Evolutionary conservation across 2,888 invertebrate genomes (phyloP), one percentile per base, ranked within the genome.

Genomic region (Drosophila yooni): DNA sequence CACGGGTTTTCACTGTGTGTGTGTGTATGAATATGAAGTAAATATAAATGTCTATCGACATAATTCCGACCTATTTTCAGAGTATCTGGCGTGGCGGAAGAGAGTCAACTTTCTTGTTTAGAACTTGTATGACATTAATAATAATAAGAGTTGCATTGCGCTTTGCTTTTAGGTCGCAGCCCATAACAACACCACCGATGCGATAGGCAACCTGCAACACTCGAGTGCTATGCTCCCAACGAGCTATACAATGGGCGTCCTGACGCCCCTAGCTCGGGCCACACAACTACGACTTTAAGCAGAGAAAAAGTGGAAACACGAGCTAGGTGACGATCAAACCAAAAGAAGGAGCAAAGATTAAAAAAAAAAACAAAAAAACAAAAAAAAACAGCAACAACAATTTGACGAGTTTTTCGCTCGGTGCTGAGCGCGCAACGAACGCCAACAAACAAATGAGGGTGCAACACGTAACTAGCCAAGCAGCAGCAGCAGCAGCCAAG

Each of bases 221-320:
- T 33, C 21, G 57, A 67, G 54, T 61, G 76, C 72, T 70, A 79
- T 76, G 79, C 64, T 53, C 65, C 34, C 33, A 54, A 74, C 46
- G 62, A 65, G 72, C 70, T 43, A 67, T 72, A 68, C 60, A 68
- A 81, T 87, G 83, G 82, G 83, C 85, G 71, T 74, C 65, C 63
- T 76, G 74, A 76, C 79, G 79, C 82, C 73, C 73, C 67, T 68
- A 62, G 43, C 60, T 65, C 51, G 69, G 61, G 61, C 36, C 61
- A 27, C 21, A 48, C 51, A 72, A 31, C 38, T 46, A 36, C 50
- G 31, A 63, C 48, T 60, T n/a, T 66, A 72, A 69, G n/a, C 27
- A 31, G 50, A 50, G 40, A 27, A 29, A 15, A 36, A 56, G 56
- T 56, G 38, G 56, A 56, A 56, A 56, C 56, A 29, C 29, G 56